Percentiles rank a stretch among this genome's conserved stretches.
These are phyloP conservation scores for Andrena marginata DNA, from an alignment of 2,888 invertebrate genomes.

Conservation along the genomic window DNA sequence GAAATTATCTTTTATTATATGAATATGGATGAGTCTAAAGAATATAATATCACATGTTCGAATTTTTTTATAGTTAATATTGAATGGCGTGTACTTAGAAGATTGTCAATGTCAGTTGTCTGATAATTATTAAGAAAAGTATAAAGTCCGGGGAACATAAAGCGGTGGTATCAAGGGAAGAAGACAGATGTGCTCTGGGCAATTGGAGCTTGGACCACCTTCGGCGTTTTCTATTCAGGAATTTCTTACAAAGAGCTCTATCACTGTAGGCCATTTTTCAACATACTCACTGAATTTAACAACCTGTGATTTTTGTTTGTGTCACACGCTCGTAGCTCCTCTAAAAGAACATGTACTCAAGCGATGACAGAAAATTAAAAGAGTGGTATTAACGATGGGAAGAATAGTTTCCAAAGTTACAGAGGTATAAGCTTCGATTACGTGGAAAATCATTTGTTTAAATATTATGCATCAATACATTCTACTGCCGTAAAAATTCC, in stretches of 20 bases:
- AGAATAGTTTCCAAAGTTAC: neutral
- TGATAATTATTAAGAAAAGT: neutral
- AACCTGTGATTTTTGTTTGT: conserved; percentile 32
- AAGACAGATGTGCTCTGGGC: neutral
- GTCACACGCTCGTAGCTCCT: conserved; percentile 17
- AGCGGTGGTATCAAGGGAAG: neutral
- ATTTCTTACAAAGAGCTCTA: conserved; percentile 15
- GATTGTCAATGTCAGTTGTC: neutral
- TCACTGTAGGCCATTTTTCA: neutral
- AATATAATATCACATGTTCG: too few relatives aligned
- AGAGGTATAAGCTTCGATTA: neutral
- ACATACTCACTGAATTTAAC: neutral
- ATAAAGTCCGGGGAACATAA: neutral
- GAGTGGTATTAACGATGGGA: conserved; percentile 4
- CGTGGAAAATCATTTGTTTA: neutral
- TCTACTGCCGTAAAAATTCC: neutral
- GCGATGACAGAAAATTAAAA: conserved; percentile 20
- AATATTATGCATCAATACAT: neutral
- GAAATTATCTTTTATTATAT: too few relatives aligned
- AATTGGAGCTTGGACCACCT: conserved; percentile 14
- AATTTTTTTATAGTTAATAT: too few relatives aligned
- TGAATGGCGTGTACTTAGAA: neutral
- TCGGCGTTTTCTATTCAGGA: conserved; percentile 15
- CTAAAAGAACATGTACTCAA: conserved; percentile 8
- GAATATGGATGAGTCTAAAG: too few relatives aligned